These are phyloP conservation scores for Microplitis mediator DNA, from an alignment of 1,140 invertebrate species.

Conservation along the genomic window DNA sequence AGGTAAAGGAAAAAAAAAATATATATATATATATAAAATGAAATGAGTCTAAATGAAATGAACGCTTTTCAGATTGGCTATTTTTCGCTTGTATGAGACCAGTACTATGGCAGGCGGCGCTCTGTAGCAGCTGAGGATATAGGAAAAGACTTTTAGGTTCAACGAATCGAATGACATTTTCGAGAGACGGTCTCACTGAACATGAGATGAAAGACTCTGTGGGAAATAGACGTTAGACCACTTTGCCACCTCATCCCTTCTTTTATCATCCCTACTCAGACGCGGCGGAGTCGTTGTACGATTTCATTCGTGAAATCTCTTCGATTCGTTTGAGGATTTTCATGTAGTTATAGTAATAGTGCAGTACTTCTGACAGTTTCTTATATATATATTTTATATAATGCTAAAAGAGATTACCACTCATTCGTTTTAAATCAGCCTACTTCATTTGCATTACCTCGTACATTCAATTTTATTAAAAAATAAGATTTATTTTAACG, in stretches of 20 bases:
- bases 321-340: conserved; percentile 17
- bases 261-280: conserved; percentile 17
- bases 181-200: conserved; percentile 8
- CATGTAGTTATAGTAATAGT: neutral
- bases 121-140: neutral
- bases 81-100: neutral
- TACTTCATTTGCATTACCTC: too few species aligned
- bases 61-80: neutral
- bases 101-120: neutral
- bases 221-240: conserved; percentile 29
- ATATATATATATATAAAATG: neutral
- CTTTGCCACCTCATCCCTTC: conserved; percentile 20
- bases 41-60: conserved; percentile 1
- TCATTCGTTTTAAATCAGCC: too few species aligned
- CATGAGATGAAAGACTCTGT: conserved; percentile 24
- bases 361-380: neutral
- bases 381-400: too few species aligned
- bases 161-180: conserved; percentile 28
- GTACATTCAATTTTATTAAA: too few species aligned
- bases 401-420: too few species aligned
- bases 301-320: conserved; percentile 24
- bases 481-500: too few species aligned
- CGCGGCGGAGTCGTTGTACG: neutral
- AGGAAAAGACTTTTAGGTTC: neutral
- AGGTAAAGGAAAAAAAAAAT: neutral